phyloP scores from a whole-genome alignment of 2,888 invertebrate species.

The Drosophila ustulata region DNA sequence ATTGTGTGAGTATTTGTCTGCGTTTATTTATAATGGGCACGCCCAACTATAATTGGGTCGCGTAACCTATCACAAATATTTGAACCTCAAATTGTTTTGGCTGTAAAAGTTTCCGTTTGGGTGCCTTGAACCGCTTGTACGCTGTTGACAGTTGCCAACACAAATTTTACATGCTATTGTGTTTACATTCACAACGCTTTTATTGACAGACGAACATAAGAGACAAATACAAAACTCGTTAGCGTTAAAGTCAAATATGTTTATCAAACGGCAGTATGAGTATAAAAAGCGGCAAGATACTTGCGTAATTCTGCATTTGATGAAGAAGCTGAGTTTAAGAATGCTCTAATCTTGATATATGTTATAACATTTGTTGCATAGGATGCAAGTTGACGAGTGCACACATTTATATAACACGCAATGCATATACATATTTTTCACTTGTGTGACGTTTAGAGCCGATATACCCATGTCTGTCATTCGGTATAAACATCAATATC shows the following conservation, averaged over 20 bases:
- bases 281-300: slow-evolving; percentile 35
- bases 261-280: slow-evolving; percentile 29
- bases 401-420: not conserved
- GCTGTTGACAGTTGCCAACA: slow-evolving; percentile 69
- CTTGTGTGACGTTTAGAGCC: no score
- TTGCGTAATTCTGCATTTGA: slow-evolving; percentile 55
- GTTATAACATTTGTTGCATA: no score
- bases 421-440: no score
- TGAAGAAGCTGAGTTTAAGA: slow-evolving; percentile 21
- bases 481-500: no score
- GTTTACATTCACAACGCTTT: slow-evolving; percentile 53
- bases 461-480: no score
- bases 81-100: slow-evolving; percentile 49
- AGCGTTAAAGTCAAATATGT: not conserved
- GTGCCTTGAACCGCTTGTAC: slow-evolving; percentile 21
- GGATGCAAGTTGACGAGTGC: not conserved
- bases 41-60: slow-evolving; percentile 44
- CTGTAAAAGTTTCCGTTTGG: slow-evolving; percentile 50
- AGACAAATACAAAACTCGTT: slow-evolving; percentile 23
- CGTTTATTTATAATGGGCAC: slow-evolving; percentile 53
- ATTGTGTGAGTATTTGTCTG: slow-evolving; percentile 1
- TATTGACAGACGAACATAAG: slow-evolving; percentile 61
- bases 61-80: slow-evolving; percentile 64
- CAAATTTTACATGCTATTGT: slow-evolving; percentile 74
- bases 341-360: not conserved